Base-by-base conservation (phyloP, 2,113 vertebrate species). In the Triplophysa rosa region DNA sequence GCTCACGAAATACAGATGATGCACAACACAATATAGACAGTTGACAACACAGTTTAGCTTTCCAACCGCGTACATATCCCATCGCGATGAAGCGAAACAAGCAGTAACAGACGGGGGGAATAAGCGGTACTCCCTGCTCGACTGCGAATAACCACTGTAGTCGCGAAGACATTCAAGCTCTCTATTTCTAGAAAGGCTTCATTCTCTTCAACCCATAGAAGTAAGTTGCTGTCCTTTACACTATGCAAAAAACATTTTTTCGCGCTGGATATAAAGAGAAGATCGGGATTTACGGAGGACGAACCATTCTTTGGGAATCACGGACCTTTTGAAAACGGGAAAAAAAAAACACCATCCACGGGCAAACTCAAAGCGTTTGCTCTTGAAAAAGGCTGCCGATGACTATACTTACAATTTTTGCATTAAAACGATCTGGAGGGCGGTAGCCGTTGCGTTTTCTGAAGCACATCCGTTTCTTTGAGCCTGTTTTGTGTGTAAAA, bases 381-480 rank as follows among this genome's bases (percentile, higher is more conserved):
- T 59, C 14, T 59, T 40, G 6, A 11, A 79, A 80, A 72, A 66
- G 73, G 45, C 75, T 11, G 47, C 72, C 70, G 56, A 72, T 70
- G 37, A 65, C 68, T 61, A 86, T 93, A 94, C 93, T 93, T 87
- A 94, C 94, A 86, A 92, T 91, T 84, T 88, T 85, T 86, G 91
- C 94, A 93, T 94, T 84, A 90, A 91, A 87, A 67, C 86, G 87
- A 87, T 90, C 91, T 88, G 88, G 85, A 84, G 90, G 90, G 79
- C 90, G 91, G 88, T 88, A 89, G 89, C 92, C 91, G 90, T 90
- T 88, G 83, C 88, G 88, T 88, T 90, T 91, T 88, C 92, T 87
- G 88, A 91, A 90, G 87, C 93, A 93, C 94, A 94, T 94, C 92
- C 92, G 94, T 88, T 87, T 89, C 80, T 87, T 84, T 56, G 73